Evolutionary conservation across 1,140 invertebrate genomes (phyloP).

Genomic region (Anastrepha ludens): DNA sequence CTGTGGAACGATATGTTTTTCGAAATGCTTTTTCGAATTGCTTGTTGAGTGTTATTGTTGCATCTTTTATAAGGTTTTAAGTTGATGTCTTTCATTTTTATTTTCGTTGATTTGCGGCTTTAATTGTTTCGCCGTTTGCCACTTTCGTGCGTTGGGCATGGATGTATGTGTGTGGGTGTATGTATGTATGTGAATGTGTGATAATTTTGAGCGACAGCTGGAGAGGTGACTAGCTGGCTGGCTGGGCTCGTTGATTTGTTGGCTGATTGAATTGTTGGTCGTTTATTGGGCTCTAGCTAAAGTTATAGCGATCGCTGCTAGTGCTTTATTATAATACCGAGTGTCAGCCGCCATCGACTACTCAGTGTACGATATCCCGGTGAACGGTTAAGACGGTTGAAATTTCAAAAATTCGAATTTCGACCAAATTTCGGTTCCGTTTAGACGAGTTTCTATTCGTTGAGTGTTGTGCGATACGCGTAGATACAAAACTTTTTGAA

Average conservation of each 20-base stretch:
- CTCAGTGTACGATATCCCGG: conserved; percentile 73
- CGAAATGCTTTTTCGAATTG: not conserved
- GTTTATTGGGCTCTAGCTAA: conserved; percentile 33
- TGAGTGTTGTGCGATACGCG: not conserved
- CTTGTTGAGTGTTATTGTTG: not conserved
- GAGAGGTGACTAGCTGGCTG: conserved; percentile 50
- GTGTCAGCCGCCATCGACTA: conserved; percentile 71
- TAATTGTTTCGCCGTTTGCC: conserved; percentile 28
- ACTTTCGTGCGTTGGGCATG: not conserved
- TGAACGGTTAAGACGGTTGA: conserved; percentile 67
- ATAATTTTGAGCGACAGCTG: conserved; percentile 42
- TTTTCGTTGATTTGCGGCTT: conserved; percentile 2
- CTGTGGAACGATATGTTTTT: not conserved
- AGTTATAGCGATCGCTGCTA: not conserved
- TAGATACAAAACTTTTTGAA: not conserved
- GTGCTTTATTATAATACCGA: conserved; percentile 72
- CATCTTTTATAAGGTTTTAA: not conserved
- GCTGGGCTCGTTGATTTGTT: conserved; percentile 54
- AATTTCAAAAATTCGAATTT: conserved; percentile 40
- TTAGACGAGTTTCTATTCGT: conserved; percentile 8
- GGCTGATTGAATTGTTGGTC: conserved; percentile 52
- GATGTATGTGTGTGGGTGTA: not conserved
- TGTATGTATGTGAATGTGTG: not conserved
- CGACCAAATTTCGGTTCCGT: conserved; percentile 43
- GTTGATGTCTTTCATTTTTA: conserved; percentile 28